Evolutionary conservation across 2,113 vertebrate genomes (phyloP).

Genomic region (Hiodon alosoides): DNA sequence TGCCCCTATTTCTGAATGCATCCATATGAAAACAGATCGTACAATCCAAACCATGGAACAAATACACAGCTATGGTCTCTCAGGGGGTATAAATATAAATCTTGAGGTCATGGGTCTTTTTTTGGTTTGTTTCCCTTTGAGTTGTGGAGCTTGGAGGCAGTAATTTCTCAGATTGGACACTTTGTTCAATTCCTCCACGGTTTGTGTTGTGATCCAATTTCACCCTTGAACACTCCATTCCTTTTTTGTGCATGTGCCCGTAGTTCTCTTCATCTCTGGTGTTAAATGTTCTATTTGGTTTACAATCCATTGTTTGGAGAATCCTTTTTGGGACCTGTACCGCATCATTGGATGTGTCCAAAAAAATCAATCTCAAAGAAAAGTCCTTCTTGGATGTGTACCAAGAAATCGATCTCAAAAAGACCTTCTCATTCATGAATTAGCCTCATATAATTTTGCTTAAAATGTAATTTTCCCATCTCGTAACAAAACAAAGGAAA

Average conservation of each 20-base stretch:
- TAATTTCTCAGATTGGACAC: conserved; percentile 25
- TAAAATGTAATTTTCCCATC: background rate
- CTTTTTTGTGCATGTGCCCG: conserved; percentile 1
- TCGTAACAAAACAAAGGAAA: background rate
- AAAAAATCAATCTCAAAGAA: background rate
- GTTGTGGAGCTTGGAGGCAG: conserved; percentile 14
- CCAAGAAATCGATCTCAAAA: background rate
- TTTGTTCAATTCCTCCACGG: conserved; percentile 12
- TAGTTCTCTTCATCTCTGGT: background rate
- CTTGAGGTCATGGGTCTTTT: background rate
- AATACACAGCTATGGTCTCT: background rate
- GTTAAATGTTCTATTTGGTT: conserved; percentile 6
- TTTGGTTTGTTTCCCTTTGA: conserved; percentile 6
- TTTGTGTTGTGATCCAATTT: conserved; percentile 20
- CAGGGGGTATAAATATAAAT: background rate
- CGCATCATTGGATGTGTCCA: background rate
- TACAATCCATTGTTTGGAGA: conserved; percentile 6
- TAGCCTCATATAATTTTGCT: background rate
- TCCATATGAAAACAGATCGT: background rate
- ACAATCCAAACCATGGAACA: background rate
- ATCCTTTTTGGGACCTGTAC: background rate
- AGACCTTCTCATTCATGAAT: background rate
- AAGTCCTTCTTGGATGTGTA: background rate
- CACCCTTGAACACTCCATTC: conserved; percentile 22
- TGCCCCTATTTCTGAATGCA: background rate